Evolutionary conservation across 2,888 invertebrate genomes (phyloP), one percentile per base, ranked within the genome.

Genomic region (Ischnura elegans): DNA sequence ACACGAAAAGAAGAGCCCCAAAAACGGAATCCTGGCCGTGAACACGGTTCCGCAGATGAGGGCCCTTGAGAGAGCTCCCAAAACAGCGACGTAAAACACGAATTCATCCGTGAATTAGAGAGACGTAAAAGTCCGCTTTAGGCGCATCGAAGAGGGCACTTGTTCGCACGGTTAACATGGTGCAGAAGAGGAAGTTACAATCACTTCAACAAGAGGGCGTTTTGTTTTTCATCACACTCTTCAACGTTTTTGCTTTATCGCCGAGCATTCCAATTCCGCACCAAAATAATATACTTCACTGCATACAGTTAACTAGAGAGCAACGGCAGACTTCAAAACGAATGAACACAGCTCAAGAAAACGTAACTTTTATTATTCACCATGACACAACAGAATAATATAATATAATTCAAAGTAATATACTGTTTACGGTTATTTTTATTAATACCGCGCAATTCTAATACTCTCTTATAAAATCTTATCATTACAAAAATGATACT

Each of bases 81-180:
- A 36, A 76, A 76, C 76, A 76, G 29, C 36, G 76, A 76, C 76
- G 76, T 76, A 76, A 76, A 76, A 76, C 76, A 76, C 36, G 76
- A 36, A 76, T 13, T 2, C 29, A n/a, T 13, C 36, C 13, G 76
- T 36, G 76, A 36, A 36, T 36, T 13, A 10, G 76, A 16, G 10
- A 36, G 13, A n/a, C 2, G 47, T 13, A 25, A 8, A 6, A 76
- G 25, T 13, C n/a, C 76, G 76, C 29, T 76, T 76, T 36, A 76
- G 29, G 36, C 13, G 25, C 29, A 76, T 16, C 76, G 13, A n/a
- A 36, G 36, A 8, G 36, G 29, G 36, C 13, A 76, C 76, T 76
- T 36, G 36, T 10, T 13, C 25, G 16, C 36, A 1, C 76, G 13
- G 76, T 36, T 76, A 76, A 36, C 76, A 76, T 36, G 36, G 76